Evolutionary conservation across 1,140 invertebrate species (phyloP), one percentile per base, ranked within the genome.

Genomic region (Lordiphosa mommai): DNA sequence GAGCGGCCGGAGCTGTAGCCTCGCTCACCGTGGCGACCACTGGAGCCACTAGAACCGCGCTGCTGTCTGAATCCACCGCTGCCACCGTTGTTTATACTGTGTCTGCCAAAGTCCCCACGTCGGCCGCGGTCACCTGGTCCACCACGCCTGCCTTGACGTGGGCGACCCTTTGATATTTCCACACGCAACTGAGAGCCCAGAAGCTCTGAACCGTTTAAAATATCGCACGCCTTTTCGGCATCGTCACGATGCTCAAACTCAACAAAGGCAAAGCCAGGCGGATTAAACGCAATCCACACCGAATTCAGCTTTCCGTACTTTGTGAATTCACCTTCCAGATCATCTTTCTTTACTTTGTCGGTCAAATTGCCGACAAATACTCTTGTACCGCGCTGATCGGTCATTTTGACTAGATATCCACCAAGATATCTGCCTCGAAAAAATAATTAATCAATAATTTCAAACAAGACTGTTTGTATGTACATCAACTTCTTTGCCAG

Each of bases 211-310:
- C 97, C 97, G 90, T 99, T 98, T 84, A 99, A 92, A 70, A 93
- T 95, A 89, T 94, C 94, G 88, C 96, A 97, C 29, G 97, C 97
- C 89, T 97, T 94, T 89, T 98, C 96, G 20, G 98, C 98, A 91
- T 99, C 97, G 86, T 96, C 94, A 79, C 93, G 92, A 89, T 97
- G 97, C 90, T 97, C 95, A 92, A 98, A 99, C 90, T 99, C 98
- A 84, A 99, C 96, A 92, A 99, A 99, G 46, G 98, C 98, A 92
- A 99, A 99, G 68, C 97, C 97, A 72, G 94, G 96, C 67, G 96
- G 97, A 89, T 98, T 98, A 87, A 97, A 94, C 27, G 96, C 97
- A 57, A 98, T 96, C 96, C 96, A 98, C 36, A 98, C 97, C 89
- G 94, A 99, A 90, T 95, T 97, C 82, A 96, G 92, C 90, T 96